Conservation (phyloP, 2,113 vertebrate genomes). For the Nycticorax nycticorax region DNA sequence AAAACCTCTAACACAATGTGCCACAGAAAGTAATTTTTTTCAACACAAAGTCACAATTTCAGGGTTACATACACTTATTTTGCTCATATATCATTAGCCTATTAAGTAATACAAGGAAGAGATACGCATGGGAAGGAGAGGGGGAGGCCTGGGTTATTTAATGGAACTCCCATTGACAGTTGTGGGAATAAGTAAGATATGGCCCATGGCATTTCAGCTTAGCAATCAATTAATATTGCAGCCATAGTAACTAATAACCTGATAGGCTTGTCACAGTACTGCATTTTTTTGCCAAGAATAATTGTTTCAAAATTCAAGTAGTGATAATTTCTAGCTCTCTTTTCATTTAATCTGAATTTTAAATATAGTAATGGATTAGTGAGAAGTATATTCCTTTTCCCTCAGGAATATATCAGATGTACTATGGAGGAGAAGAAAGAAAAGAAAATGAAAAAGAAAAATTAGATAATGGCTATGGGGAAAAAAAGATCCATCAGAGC, state of each 20-base stretch:
- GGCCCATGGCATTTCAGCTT: conserved; percentile 7
- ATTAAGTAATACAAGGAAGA: neutral
- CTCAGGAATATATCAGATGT: conserved; percentile 8
- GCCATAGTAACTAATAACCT: conserved; percentile 30
- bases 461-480: neutral
- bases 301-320: neutral
- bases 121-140: neutral
- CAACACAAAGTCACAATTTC: neutral
- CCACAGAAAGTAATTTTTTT: neutral
- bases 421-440: neutral
- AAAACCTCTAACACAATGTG: neutral
- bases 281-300: neutral
- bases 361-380: conserved; percentile 21
- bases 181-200: conserved; percentile 20
- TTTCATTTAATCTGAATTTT: conserved; percentile 41
- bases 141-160: conserved; percentile 18
- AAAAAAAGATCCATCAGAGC: neutral
- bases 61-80: neutral
- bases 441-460: neutral
- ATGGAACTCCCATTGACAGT: conserved; percentile 28
- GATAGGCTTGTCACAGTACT: neutral
- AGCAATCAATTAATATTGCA: conserved; percentile 35
- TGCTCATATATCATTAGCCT: neutral
- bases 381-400: neutral
- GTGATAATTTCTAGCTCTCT: neutral